Base-by-base conservation (phyloP, 2,888 invertebrate species). In the Coleophora flavipennella region DNA sequence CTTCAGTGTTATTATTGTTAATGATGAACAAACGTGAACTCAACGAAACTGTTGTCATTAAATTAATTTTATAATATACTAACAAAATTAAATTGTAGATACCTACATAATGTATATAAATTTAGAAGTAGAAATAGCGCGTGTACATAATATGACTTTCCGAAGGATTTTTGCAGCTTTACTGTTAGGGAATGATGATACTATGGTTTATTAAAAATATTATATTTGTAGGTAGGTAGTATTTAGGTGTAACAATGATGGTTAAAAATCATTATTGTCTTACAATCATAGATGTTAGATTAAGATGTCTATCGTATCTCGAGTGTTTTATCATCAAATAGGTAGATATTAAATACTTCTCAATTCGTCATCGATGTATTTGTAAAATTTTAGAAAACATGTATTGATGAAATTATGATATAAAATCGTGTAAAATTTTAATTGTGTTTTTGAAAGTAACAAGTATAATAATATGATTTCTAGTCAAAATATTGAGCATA, bases 401-500 rank as follows among this genome's bases (percentile, higher is more conserved):
- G 73, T 81, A 80, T 65, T 74, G 75, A 75, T 71, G 70, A 76
- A 76, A 74, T 73, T 70, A 71, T 77, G 76, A 72, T 78, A 78
- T 80, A 79, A 77, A 74, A 64, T 20, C 61, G 59, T 83, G 81
- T 83, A 83, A 72, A 81, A 75, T 71, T 57, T 33, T 67, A 66
- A 76, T 74, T 73, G 77, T 80, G 79, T 79, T 79, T 79, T 81
- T 78, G 75, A 77, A 68, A 72, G 63, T 79, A 78, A 76, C 75
- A 71, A 75, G 69, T 77, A 74, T 74, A 79, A 74, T 74, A 79
- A 79, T 77, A 83, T 78, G 83, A 79, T 81, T 84, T 85, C 85
- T 85, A 85, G 85, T 85, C 85, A 85, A 81, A 81, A 77, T 80
- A 81, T 83, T 79, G 78, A 84, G 73, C 81, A 78, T 80, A 81